Conservation (phyloP, 2,888 invertebrate genomes). For the Parnassius smintheus region DNA sequence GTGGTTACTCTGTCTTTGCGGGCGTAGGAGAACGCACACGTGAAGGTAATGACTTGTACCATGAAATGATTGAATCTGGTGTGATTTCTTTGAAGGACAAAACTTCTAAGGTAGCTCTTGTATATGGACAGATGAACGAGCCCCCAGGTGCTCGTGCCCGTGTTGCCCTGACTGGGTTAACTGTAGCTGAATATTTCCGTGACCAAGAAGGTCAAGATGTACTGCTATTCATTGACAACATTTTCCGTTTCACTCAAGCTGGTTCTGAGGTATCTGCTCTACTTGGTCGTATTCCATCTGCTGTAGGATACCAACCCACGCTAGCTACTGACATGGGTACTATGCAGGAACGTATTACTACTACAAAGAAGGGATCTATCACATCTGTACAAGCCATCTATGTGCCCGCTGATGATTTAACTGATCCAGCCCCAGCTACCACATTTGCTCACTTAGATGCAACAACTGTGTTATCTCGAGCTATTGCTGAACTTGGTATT, state of each 20-base stretch:
- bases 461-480: slow-evolving; percentile 95
- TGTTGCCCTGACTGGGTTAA: slow-evolving; percentile 95
- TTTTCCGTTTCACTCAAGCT: slow-evolving; percentile 96
- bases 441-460: slow-evolving; percentile 98
- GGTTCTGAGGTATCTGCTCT: slow-evolving; percentile 95
- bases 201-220: slow-evolving; percentile 97
- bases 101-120: slow-evolving; percentile 94
- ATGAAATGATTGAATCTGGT: slow-evolving; percentile 97
- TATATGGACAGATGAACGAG: slow-evolving; percentile 99
- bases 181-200: slow-evolving; percentile 97
- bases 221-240: slow-evolving; percentile 97
- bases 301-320: slow-evolving; percentile 98
- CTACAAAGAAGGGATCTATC: slow-evolving; percentile 94
- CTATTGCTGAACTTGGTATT: slow-evolving; percentile 95
- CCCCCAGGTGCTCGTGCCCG: slow-evolving; percentile 97
- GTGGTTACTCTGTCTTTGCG: slow-evolving; percentile 90
- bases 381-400: slow-evolving; percentile 97
- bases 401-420: slow-evolving; percentile 97
- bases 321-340: slow-evolving; percentile 98
- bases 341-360: slow-evolving; percentile 98
- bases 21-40: slow-evolving; percentile 97
- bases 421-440: slow-evolving; percentile 97
- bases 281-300: slow-evolving; percentile 97
- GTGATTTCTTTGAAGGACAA: slow-evolving; percentile 95
- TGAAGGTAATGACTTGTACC: slow-evolving; percentile 97